phyloP scores from a whole-genome alignment of 1,140 invertebrate species.

The Babylonia areolata region DNA sequence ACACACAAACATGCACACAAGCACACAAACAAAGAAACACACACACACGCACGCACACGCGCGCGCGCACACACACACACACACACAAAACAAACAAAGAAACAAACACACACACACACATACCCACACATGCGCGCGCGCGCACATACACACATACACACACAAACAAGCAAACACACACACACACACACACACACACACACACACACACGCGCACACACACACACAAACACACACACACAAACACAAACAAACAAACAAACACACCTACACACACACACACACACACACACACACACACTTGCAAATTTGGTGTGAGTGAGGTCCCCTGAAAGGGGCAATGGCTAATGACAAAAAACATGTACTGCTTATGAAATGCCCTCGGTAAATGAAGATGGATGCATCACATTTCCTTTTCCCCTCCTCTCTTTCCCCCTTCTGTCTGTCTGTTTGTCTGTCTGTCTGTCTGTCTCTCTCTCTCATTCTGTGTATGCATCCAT shows the following conservation, averaged over 20 bases:
- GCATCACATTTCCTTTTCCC: too few relatives aligned
- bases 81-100: not conserved
- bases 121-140: not conserved
- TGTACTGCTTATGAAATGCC: too few relatives aligned
- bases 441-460: too few relatives aligned
- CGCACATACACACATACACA: not conserved
- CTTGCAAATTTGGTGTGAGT: too few relatives aligned
- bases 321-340: too few relatives aligned
- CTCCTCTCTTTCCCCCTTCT: too few relatives aligned
- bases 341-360: too few relatives aligned
- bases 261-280: not conserved
- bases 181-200: not conserved
- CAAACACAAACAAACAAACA: not conserved
- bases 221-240: not conserved
- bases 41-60: not conserved
- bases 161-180: not conserved
- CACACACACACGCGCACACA: not conserved
- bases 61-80: not conserved
- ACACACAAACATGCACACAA: not conserved
- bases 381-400: too few relatives aligned
- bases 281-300: slow-evolving; percentile 9
- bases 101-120: not conserved
- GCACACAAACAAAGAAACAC: not conserved
- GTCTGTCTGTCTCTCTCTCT: too few relatives aligned
- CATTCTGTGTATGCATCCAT: too few relatives aligned